Evolutionary conservation across 2,888 invertebrate genomes (phyloP).

Genomic region (Steinernema hermaphroditum): DNA sequence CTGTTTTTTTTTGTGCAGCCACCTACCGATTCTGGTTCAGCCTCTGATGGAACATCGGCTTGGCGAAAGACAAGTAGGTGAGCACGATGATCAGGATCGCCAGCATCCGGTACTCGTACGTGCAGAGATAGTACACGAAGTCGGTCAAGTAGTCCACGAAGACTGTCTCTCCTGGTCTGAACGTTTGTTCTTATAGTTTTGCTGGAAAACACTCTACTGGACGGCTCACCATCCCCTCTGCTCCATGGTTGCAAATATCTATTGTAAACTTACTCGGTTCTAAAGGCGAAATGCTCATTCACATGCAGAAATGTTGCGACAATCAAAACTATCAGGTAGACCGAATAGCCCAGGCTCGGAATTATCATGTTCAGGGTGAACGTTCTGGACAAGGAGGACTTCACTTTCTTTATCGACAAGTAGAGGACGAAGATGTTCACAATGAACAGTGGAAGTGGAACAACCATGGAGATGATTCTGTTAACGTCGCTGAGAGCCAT

Average conservation of each 20-base stretch:
- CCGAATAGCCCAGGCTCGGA: conserved; percentile 8
- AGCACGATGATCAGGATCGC: conserved; percentile 1
- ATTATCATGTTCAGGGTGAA: conserved; percentile 1
- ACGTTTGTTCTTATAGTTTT: too few species aligned
- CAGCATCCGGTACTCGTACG: conserved; percentile 8
- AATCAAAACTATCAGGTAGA: neutral
- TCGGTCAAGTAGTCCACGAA: conserved; percentile 12
- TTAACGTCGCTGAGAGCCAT: neutral
- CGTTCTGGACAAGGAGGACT: neutral
- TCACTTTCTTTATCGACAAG: neutral
- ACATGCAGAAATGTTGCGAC: neutral
- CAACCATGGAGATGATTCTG: neutral
- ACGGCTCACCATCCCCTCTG: too few species aligned
- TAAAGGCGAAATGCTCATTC: neutral
- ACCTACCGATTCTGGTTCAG: neutral
- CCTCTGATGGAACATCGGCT: neutral
- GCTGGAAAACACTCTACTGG: too few species aligned
- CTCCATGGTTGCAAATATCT: too few species aligned
- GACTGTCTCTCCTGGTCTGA: neutral
- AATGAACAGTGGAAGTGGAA: neutral
- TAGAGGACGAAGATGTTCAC: neutral
- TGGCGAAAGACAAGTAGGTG: conserved; percentile 2
- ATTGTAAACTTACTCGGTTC: neutral
- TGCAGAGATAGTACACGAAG: neutral
- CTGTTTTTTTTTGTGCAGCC: neutral